Evolutionary conservation across 2,888 invertebrate species (phyloP), one percentile per base, ranked within the genome.

Genomic region (Furcula furcula): DNA sequence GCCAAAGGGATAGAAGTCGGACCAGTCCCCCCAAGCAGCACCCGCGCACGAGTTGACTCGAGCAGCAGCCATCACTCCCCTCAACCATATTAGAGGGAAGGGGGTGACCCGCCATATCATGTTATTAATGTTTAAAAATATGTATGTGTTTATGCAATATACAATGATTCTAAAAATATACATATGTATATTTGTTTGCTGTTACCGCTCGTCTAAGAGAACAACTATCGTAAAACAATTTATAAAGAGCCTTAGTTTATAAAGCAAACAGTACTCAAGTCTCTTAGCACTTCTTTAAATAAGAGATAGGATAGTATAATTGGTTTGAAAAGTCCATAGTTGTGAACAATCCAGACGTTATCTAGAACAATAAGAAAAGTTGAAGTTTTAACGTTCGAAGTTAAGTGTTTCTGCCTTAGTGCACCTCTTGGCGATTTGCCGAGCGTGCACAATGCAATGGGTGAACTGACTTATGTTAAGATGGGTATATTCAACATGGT

Each of bases 381-480:
- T 54, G 47, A 47, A 58, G 58, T 65, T 59, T 61, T 53, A 64
- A 50, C 63, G 47, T 59, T 67, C 61, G 64, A 64, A 50, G 58
- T 47, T 71, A 69, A 77, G 75, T 70, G 70, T 69, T 72, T 71
- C 61, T 55, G 65, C 67, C 56, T 60, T 50, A 57, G 55, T 62
- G 61, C 66, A 64, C 55, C 40, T 42, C 36, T 48, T 74, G 78
- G 77, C 72, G 36, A 36, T 39, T 36, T 26, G 73, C 77, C 79
- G 74, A 67, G 54, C 49, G 36, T 49, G 38, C 42, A 63, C 54
- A 69, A 7, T 4, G 9, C 43, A 57, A 67, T 67, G 52, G 49
- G 38, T 40, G 47, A 51, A 38, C 60, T 54, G 55, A 68, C 53
- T 62, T 50, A 51, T 54, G 51, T 54, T 54, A 52, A 46, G 40